Base-by-base conservation (phyloP, 2,888 invertebrate genomes). In the Mesopsocus fuscifrons region DNA sequence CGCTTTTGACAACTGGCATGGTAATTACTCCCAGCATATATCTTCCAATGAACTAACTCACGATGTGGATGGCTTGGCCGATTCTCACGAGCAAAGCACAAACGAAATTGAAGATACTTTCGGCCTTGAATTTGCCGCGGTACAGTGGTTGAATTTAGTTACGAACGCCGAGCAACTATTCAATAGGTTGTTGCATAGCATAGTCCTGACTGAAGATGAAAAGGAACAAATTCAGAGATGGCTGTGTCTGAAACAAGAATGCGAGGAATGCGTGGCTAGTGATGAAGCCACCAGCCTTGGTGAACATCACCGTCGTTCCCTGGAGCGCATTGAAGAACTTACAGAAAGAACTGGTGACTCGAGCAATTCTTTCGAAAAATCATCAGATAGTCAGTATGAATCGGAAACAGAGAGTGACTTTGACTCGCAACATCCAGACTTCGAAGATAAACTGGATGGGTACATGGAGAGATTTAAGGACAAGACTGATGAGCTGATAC, bases 131-230 rank as follows among this genome's bases (percentile, higher is more conserved):
- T 84, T 85, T 65, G 83, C 84, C 11, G 81, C 83, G 11, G 67
- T 77, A 45, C 85, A 85, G 52, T 77, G 83, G 73, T 72, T 80
- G 18, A 83, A 83, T 57, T 59, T 87, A 47, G 83, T 85, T 4
- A 71, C 78, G 3, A 84, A 84, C 65, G 85, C 85, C 2, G 85
- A 85, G 57, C 79, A 80, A 17, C 60, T 87, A n/a, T 81, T 81
- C 60, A 74, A 77, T 59, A 79, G 72, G 59, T 67, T 85, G 34
- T 66, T 82, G 41, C 68, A 71, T 13, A 77, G 72, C 32, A 77
- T 77, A 53, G 67, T 71, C n/a, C 57, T 85, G 44, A 70, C 74
- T 9, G 76, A 77, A 43, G 63, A 70, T 46, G 81, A 83, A 55
- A 70, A 77, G 49, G 79, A 78, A 53, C 81, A 81, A 60, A 74